Base-by-base conservation (phyloP, 2,113 vertebrate species). In the Festucalex cinctus region DNA sequence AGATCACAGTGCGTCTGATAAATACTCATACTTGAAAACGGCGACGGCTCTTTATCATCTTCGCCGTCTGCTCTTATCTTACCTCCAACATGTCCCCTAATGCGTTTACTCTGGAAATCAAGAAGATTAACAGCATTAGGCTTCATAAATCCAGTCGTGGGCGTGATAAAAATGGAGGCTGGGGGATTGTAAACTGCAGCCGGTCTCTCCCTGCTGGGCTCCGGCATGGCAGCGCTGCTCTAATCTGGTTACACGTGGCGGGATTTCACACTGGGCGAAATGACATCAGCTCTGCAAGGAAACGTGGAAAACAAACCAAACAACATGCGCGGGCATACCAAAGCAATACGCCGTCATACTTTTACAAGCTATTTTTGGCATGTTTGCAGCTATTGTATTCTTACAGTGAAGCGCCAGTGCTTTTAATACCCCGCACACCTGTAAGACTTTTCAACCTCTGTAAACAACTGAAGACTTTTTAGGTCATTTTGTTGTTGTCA, bases 71-170 rank as follows among this genome's bases (percentile, higher is more conserved):
- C 39, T 8, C 14, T 73, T 86, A 77, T 87, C 84, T 71, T 64
- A 60, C 58, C 65, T 70, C 69, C 70, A 75, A 68, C 69, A 67
- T 76, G 77, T 78, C 63, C 68, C 69, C 69, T 78, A 81, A 90
- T 86, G 81, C 83, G 73, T 81, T 87, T 90, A 87, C 79, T 78
- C 67, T 76, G 71, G 59, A 75, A 85, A 88, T 78, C 69, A 69
- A 64, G 70, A 70, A 85, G 88, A 86, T 90, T 87, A 88, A 81
- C 54, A 66, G 79, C 74, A 84, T 87, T 79, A 83, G 68, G 58
- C 54, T 79, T 77, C 74, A 85, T 87, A 80, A 82, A 88, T 88
- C 85, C 86, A 77, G 74, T 83, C 81, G 78, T 62, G 69, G 78
- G 58, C 16, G 48, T 67, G 80, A 78, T 73, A 82, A 80, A 70